A percentile compares a stretch with the other conserved stretches of the same genome.
These are phyloP conservation scores for Pseudomyrmex gracilis DNA, from an alignment of 1,140 invertebrate genomes.

Conservation along the genomic window DNA sequence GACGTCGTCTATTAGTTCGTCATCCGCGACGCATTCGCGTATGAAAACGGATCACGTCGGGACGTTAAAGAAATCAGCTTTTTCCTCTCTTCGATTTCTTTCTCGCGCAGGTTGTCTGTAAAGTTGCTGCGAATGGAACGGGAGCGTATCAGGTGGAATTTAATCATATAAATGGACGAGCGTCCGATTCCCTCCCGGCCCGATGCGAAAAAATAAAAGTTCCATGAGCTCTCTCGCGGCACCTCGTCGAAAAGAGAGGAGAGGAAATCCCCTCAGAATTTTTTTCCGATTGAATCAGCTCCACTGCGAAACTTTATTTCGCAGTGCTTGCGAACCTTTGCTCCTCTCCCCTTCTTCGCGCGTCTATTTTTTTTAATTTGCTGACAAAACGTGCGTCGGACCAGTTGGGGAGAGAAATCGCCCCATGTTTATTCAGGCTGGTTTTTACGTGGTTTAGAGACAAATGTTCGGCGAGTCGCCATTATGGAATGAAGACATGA, in stretches of 20 bases:
- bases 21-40: not conserved
- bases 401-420: not conserved
- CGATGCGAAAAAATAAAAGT: slow-evolving; percentile 73
- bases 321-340: slow-evolving; percentile 23
- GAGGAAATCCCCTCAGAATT: slow-evolving; percentile 60
- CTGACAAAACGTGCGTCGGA: slow-evolving; percentile 13
- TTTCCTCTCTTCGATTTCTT: slow-evolving; percentile 20
- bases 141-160: slow-evolving; percentile 75
- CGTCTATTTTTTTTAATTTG: slow-evolving; percentile 63
- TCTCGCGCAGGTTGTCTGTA: slow-evolving; percentile 72
- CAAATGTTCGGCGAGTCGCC: slow-evolving; percentile 15
- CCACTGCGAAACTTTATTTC: slow-evolving; percentile 67
- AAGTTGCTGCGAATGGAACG: slow-evolving; percentile 68
- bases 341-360: slow-evolving; percentile 28
- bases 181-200: slow-evolving; percentile 59
- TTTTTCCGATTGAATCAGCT: slow-evolving; percentile 74
- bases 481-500: not conserved
- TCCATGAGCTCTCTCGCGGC: slow-evolving; percentile 54
- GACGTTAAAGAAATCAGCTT: slow-evolving; percentile 49
- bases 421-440: slow-evolving; percentile 60
- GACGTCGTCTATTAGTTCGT: slow-evolving; percentile 30
- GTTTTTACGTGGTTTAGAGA: slow-evolving; percentile 34
- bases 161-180: slow-evolving; percentile 78
- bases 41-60: slow-evolving; percentile 29
- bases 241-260: not conserved